Conservation (phyloP, 1,140 invertebrate genomes). For the Cydia pomonella region DNA sequence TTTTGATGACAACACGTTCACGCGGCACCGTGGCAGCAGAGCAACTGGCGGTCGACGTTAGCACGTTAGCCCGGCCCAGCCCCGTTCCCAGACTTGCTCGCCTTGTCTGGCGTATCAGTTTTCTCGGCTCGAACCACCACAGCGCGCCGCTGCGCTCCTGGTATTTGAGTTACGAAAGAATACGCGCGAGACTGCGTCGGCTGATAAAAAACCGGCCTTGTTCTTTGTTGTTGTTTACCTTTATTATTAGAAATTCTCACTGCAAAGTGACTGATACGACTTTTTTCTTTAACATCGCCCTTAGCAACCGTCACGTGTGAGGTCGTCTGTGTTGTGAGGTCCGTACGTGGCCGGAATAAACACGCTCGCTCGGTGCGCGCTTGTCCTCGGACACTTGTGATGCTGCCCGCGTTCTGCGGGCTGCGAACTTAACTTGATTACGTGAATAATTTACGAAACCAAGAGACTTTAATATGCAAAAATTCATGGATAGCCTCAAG, state of each 20-base stretch:
- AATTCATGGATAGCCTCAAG: background rate
- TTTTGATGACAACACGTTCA: constrained; percentile 10
- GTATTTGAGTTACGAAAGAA: constrained; percentile 76
- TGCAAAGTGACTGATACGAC: constrained; percentile 8
- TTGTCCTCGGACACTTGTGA: constrained; percentile 24
- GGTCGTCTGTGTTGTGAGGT: constrained; percentile 24
- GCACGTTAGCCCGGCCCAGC: constrained; percentile 2
- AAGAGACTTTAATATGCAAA: constrained; percentile 3
- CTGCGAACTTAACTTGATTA: constrained; percentile 31
- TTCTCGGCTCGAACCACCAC: constrained; percentile 53
- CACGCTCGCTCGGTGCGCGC: constrained; percentile 10
- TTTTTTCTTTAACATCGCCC: constrained; percentile 8
- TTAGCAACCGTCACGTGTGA: constrained; percentile 22
- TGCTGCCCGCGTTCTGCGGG: background rate
- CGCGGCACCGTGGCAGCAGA: constrained; percentile 39
- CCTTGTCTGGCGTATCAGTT: constrained; percentile 71
- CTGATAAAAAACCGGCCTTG: constrained; percentile 42
- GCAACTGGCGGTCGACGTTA: constrained; percentile 44
- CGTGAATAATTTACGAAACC: constrained; percentile 25
- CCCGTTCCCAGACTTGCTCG: constrained; percentile 54
- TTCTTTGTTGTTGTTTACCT: constrained; percentile 24
- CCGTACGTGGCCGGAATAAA: constrained; percentile 24
- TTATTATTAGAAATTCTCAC: constrained; percentile 16
- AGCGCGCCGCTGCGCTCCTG: constrained; percentile 62
- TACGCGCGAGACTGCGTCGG: constrained; percentile 62